Conservation (phyloP, 1,140 invertebrate species). For the Frieseomelitta varia region DNA sequence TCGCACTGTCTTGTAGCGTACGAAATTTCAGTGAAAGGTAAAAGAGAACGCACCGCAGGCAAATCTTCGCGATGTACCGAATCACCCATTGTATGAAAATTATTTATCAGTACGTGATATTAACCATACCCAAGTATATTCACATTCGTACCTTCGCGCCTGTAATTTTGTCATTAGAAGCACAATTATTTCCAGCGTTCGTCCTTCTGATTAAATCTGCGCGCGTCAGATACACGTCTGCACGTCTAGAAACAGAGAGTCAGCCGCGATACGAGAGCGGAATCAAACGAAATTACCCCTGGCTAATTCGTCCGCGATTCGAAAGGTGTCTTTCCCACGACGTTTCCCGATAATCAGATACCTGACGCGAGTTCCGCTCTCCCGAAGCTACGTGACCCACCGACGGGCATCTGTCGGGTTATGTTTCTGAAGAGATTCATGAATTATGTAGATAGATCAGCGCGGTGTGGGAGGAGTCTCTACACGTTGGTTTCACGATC, state of each 20-base stretch:
- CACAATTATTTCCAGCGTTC: neutral
- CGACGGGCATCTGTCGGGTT: slow-evolving; percentile 40
- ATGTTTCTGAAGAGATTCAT: slow-evolving; percentile 63
- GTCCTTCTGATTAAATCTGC: neutral
- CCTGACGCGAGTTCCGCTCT: slow-evolving; percentile 35
- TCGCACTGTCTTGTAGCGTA: no score
- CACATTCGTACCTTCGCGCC: neutral
- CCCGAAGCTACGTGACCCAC: slow-evolving; percentile 57
- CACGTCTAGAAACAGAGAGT: neutral
- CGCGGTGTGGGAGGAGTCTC: slow-evolving; percentile 42
- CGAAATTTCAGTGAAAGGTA: no score
- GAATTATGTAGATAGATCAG: slow-evolving; percentile 67
- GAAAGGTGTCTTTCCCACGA: slow-evolving; percentile 38
- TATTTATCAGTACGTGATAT: neutral
- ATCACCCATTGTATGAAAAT: neutral
- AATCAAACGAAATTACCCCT: neutral
- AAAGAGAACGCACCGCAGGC: neutral
- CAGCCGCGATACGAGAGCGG: neutral
- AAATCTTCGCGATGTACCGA: neutral
- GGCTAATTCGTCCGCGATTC: slow-evolving; percentile 23
- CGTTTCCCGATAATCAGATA: slow-evolving; percentile 48
- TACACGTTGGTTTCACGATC: slow-evolving; percentile 44
- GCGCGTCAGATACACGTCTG: no score
- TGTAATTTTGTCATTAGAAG: neutral
- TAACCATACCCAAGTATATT: neutral